These are phyloP conservation scores for Callaeas wilsoni DNA, from an alignment of 2,113 vertebrate genomes.

Conservation along the genomic window DNA sequence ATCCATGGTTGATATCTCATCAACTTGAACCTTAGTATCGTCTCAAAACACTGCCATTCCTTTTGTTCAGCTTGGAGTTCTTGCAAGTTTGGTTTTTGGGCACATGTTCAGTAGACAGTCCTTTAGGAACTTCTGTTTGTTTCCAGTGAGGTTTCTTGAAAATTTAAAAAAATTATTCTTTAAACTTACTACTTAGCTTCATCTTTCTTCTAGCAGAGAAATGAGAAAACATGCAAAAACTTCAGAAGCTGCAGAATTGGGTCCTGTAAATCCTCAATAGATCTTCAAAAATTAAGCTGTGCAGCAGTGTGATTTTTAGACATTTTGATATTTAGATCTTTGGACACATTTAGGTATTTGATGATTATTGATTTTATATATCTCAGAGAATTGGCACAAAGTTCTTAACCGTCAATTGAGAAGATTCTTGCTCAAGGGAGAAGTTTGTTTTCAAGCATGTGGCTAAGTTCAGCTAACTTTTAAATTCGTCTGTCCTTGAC, in stretches of 20 bases:
- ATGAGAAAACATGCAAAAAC: background rate
- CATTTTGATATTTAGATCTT: background rate
- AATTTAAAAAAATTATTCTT: background rate
- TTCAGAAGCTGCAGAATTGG: background rate
- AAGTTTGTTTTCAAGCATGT: background rate
- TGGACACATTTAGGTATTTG: background rate
- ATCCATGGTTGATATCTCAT: background rate
- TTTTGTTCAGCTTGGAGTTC: background rate
- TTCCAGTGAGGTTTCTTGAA: background rate
- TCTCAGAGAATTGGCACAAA: background rate
- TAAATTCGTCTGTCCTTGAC: background rate
- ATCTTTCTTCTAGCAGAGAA: background rate
- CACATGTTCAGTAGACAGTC: background rate
- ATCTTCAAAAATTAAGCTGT: background rate
- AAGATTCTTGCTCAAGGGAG: background rate
- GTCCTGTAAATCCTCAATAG: background rate
- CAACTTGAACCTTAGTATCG: background rate
- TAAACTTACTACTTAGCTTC: background rate
- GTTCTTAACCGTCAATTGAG: background rate
- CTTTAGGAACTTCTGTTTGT: background rate
- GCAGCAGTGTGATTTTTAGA: background rate
- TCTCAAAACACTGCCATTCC: background rate
- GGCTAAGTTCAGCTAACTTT: background rate
- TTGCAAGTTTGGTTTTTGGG: background rate
- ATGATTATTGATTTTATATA: fast-evolving